Percentiles rank a stretch among this genome's conserved stretches.
These are phyloP conservation scores for Cryptoprocta ferox DNA, from an alignment of 2,797 vertebrate species.

Conservation along the genomic window DNA sequence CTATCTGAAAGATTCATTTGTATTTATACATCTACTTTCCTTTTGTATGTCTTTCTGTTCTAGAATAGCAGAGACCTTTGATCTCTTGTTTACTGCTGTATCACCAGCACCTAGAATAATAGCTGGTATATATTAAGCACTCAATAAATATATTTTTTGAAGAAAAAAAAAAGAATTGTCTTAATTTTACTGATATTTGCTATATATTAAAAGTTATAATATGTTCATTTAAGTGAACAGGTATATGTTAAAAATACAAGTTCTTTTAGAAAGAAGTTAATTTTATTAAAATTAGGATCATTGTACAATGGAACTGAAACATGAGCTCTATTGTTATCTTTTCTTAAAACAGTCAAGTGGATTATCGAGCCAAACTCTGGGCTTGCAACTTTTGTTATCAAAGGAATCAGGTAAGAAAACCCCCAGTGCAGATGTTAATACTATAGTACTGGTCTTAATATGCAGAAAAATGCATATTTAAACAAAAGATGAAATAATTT, in stretches of 20 bases:
- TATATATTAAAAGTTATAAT: neutral
- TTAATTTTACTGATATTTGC: slow-evolving; percentile 42
- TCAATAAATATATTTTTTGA: slow-evolving; percentile 43
- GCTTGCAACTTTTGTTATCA: slow-evolving; percentile 99
- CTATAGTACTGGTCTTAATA: slow-evolving; percentile 19
- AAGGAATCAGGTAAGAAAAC: slow-evolving; percentile 95
- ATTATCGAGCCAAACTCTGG: slow-evolving; percentile 99
- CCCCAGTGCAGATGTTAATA: neutral
- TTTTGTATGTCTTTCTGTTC: slow-evolving; percentile 16
- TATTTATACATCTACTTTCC: neutral
- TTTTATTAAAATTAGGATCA: slow-evolving; percentile 56
- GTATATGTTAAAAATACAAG: neutral
- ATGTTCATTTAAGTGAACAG: neutral
- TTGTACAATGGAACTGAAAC: slow-evolving; percentile 47
- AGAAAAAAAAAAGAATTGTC: slow-evolving; percentile 8
- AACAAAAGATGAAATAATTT: slow-evolving; percentile 17
- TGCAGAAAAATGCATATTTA: neutral
- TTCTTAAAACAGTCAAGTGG: slow-evolving; percentile 93
- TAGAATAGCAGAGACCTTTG: neutral
- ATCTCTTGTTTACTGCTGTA: neutral
- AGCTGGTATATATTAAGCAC: neutral
- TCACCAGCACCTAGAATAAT: neutral
- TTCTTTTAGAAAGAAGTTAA: slow-evolving; percentile 47
- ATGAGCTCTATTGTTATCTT: slow-evolving; percentile 50
- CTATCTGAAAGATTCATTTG: neutral